These are phyloP conservation scores for Phalacrocorax carbo DNA, from an alignment of 2,113 vertebrate species.

Conservation along the genomic window DNA sequence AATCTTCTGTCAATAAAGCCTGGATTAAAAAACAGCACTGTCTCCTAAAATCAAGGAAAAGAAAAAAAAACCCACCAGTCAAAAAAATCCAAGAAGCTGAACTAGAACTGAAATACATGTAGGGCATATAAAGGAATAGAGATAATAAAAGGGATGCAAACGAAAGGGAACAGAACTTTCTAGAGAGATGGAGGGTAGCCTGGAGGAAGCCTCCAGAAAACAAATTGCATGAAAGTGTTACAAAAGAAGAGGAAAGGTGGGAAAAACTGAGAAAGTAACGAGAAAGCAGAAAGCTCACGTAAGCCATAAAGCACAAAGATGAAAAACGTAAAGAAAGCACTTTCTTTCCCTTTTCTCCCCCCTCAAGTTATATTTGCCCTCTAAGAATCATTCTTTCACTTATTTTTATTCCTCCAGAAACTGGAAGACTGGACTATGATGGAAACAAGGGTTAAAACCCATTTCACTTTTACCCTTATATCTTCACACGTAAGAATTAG, in stretches of 20 bases:
- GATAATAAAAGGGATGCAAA: background rate
- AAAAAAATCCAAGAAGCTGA: background rate
- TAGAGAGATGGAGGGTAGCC: background rate
- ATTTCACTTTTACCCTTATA: background rate
- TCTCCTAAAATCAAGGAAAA: background rate
- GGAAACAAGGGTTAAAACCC: background rate
- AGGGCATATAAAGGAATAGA: background rate
- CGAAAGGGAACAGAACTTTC: conserved; percentile 12
- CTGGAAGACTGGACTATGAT: background rate
- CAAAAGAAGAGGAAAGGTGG: background rate
- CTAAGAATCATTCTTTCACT: background rate
- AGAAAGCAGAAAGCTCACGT: background rate
- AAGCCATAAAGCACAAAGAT: background rate
- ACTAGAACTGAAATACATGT: background rate
- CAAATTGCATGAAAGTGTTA: background rate
- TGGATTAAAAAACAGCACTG: background rate
- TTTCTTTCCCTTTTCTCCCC: background rate
- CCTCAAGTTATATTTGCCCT: background rate
- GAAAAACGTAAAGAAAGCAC: background rate
- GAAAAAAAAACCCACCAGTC: background rate
- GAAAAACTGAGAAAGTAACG: background rate
- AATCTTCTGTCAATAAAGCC: background rate
- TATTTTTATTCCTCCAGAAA: background rate
- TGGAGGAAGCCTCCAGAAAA: background rate
- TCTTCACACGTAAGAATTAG: background rate